These are phyloP conservation scores for Spondyliosoma cantharus DNA, from an alignment of 2,797 vertebrate genomes.

Conservation along the genomic window DNA sequence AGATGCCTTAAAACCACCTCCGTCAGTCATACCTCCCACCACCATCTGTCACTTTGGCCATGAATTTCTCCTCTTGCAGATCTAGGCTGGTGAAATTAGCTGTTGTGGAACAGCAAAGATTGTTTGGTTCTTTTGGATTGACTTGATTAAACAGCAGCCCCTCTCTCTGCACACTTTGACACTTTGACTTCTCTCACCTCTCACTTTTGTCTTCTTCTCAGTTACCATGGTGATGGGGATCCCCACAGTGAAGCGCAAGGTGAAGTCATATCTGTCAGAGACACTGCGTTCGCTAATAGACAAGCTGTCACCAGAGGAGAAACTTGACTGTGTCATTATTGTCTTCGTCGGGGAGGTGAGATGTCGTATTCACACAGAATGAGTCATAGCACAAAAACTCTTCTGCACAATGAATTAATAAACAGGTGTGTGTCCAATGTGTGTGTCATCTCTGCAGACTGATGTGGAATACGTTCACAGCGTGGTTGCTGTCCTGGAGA, in stretches of 20 bases:
- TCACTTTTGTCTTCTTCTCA: slow-evolving; percentile 67
- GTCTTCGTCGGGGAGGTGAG: slow-evolving; percentile 99
- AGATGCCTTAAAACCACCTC: slow-evolving; percentile 26
- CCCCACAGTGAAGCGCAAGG: slow-evolving; percentile 98
- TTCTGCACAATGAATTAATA: background rate
- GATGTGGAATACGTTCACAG: slow-evolving; percentile 92
- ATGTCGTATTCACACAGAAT: background rate
- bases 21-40: slow-evolving; percentile 43
- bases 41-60: slow-evolving; percentile 61
- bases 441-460: slow-evolving; percentile 82
- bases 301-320: slow-evolving; percentile 96
- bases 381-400: background rate
- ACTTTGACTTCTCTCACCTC: slow-evolving; percentile 52
- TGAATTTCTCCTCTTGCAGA: slow-evolving; percentile 26
- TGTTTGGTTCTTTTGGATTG: slow-evolving; percentile 27
- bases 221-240: slow-evolving; percentile 99
- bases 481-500: slow-evolving; percentile 92
- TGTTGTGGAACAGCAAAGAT: slow-evolving; percentile 17
- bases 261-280: slow-evolving; percentile 97
- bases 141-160: slow-evolving; percentile 19
- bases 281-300: slow-evolving; percentile 97
- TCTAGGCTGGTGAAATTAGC: slow-evolving; percentile 33
- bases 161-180: background rate
- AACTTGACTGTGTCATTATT: slow-evolving; percentile 96
- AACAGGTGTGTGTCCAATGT: slow-evolving; percentile 20